These are phyloP conservation scores for Temnothorax curvispinosus DNA, from an alignment of 1,140 invertebrate genomes.

Conservation along the genomic window DNA sequence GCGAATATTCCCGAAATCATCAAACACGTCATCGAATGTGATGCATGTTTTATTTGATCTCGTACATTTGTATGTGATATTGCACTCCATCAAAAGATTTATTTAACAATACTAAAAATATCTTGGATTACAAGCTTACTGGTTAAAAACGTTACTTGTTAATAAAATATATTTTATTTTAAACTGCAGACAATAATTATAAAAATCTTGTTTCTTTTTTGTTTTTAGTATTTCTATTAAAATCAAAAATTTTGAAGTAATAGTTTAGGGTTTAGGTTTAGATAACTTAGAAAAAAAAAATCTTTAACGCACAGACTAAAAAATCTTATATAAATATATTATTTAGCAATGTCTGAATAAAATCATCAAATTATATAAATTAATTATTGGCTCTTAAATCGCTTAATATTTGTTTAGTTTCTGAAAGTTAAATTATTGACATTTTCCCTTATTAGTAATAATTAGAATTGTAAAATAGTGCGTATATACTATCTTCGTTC, in stretches of 20 bases:
- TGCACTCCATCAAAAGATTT: neutral
- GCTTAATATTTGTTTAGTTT: neutral
- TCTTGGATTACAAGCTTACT: conserved; percentile 7
- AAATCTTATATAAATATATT: neutral
- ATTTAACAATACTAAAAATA: conserved; percentile 28
- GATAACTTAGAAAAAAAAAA: neutral
- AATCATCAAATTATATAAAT: neutral
- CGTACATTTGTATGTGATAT: neutral
- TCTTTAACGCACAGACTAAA: neutral
- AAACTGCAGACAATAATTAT: neutral
- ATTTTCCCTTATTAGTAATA: neutral
- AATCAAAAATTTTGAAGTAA: neutral
- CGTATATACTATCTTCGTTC: neutral
- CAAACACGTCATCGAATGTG: neutral
- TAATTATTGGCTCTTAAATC: neutral
- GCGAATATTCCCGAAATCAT: conserved; percentile 28
- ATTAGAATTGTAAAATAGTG: neutral
- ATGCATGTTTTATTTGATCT: conserved; percentile 21
- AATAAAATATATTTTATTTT: neutral
- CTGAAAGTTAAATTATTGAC: neutral
- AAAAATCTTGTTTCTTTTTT: neutral
- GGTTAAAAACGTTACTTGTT: conserved; percentile 7
- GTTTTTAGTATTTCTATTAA: neutral
- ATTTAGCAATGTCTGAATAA: neutral
- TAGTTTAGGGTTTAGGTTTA: neutral